Percentiles rank a stretch among this genome's conserved stretches.
These are phyloP conservation scores for Trachythela sp. DNA, from an alignment of 64 coral and sea anemone genomes.

Conservation along the genomic window DNA sequence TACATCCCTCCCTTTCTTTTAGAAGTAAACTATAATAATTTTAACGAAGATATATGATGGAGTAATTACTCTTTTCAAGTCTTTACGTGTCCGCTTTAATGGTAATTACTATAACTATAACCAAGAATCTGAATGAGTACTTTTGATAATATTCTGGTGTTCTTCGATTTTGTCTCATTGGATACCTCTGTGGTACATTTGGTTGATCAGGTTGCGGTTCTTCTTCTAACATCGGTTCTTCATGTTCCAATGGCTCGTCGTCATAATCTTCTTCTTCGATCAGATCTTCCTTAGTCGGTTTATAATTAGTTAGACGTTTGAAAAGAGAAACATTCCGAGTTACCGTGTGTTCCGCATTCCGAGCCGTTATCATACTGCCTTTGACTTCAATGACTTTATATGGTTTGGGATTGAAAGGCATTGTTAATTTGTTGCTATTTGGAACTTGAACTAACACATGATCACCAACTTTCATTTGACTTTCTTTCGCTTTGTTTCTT, in stretches of 20 bases:
- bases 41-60: not conserved
- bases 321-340: not conserved
- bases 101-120: not conserved
- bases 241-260: not conserved
- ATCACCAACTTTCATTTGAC: not conserved
- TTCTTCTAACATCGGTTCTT: not conserved
- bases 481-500: not conserved
- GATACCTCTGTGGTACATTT: not conserved
- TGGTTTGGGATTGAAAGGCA: not conserved
- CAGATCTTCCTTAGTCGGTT: not conserved
- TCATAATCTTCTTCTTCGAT: not conserved
- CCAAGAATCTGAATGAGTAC: not conserved
- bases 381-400: not conserved
- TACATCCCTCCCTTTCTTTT: not conserved
- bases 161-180: not conserved
- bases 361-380: not conserved
- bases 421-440: not conserved
- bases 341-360: not conserved
- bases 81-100: not conserved
- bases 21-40: not conserved
- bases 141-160: not conserved
- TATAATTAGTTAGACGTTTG: conserved; percentile 2
- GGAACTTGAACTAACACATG: not conserved
- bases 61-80: not conserved
- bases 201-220: not conserved